Conservation (phyloP, 2,797 vertebrate species). For the Molossus molossus region DNA sequence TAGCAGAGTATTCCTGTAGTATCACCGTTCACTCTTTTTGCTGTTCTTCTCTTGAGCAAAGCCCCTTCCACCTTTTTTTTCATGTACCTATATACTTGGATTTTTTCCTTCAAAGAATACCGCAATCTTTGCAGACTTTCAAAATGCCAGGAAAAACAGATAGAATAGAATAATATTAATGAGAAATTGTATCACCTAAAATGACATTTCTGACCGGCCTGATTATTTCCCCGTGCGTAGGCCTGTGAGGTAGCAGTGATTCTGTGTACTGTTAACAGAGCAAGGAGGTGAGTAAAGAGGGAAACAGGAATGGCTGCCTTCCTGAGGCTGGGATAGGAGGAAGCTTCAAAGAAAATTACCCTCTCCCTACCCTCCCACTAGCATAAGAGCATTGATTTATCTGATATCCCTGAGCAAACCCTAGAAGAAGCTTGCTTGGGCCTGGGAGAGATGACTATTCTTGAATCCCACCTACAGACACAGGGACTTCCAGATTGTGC, state of each 20-base stretch:
- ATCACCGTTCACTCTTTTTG: not conserved
- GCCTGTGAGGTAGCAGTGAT: not conserved
- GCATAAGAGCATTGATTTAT: not conserved
- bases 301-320: not conserved
- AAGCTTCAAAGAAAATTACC: not conserved
- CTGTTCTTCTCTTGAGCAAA: not conserved
- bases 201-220: not conserved
- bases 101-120: constrained; percentile 14
- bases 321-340: not conserved
- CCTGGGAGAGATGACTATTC: not conserved
- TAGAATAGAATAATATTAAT: not conserved
- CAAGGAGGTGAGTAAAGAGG: not conserved
- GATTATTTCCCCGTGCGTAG: not conserved
- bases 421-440: not conserved
- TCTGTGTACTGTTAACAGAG: not conserved
- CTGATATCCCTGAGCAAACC: not conserved
- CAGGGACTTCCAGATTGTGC: not conserved
- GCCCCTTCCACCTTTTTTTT: not conserved
- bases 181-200: not conserved
- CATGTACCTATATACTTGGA: not conserved
- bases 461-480: not conserved
- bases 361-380: too few relatives aligned
- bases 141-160: not conserved
- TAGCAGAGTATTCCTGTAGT: not conserved
- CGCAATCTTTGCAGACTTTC: not conserved